These are phyloP conservation scores for Tortricodes alternella DNA, from an alignment of 2,888 invertebrate species.

Conservation along the genomic window DNA sequence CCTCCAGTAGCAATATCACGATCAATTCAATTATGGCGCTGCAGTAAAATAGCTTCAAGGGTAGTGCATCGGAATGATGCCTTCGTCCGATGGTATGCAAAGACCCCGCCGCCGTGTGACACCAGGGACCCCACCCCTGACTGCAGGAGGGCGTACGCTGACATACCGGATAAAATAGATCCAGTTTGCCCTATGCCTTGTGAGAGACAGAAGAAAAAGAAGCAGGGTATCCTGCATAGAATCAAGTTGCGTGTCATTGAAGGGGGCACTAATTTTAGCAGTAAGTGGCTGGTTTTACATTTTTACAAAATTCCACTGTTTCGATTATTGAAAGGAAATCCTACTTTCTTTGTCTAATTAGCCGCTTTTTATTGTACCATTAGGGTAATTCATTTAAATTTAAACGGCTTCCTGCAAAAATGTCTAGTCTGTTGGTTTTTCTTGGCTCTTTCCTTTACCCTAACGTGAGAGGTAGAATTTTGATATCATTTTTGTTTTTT, in stretches of 20 bases:
- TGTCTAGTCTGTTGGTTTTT: too few species aligned
- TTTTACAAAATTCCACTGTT: background rate
- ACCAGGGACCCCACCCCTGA: constrained; percentile 34
- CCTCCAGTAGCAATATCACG: constrained; percentile 11
- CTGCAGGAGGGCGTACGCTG: constrained; percentile 60
- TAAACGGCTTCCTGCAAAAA: too few species aligned
- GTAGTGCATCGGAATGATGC: constrained; percentile 22
- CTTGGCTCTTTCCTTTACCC: too few species aligned
- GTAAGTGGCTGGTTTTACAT: constrained; percentile 51
- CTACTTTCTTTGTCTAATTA: too few species aligned
- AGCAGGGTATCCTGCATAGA: constrained; percentile 60
- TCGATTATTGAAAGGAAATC: too few species aligned
- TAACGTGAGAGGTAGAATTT: too few species aligned
- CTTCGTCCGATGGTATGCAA: constrained; percentile 48
- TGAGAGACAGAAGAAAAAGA: constrained; percentile 49
- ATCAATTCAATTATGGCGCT: background rate
- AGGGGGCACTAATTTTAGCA: constrained; percentile 75
- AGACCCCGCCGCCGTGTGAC: constrained; percentile 29
- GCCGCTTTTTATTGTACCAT: too few species aligned
- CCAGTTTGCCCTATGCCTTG: constrained; percentile 55
- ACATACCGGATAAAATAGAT: constrained; percentile 55
- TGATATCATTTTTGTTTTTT: too few species aligned
- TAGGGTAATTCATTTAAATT: too few species aligned
- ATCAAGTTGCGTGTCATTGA: constrained; percentile 67
- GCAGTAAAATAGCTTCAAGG: background rate